phyloP scores from a whole-genome alignment of 2,797 vertebrate genomes.

The Chaetophractus vellerosus region DNA sequence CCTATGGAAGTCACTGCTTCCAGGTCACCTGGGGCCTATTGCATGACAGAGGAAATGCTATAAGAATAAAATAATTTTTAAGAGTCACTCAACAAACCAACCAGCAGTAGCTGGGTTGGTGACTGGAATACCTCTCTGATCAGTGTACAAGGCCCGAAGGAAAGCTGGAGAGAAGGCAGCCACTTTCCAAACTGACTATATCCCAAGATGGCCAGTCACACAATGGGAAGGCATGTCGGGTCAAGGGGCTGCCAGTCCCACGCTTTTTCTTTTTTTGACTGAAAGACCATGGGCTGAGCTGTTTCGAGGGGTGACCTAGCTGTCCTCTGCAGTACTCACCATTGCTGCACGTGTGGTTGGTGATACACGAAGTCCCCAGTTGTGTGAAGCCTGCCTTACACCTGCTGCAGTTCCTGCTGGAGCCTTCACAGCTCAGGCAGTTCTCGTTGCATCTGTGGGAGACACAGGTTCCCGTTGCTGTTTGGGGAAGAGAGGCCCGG shows the following conservation, averaged over 20 bases:
- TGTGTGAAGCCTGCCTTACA: conserved; percentile 94
- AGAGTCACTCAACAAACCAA: background rate
- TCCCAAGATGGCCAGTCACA: fast-evolving
- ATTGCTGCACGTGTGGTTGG: conserved; percentile 94
- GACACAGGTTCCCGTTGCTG: conserved; percentile 17
- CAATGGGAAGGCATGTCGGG: background rate
- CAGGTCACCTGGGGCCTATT: background rate
- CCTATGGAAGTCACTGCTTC: background rate
- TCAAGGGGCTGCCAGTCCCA: background rate
- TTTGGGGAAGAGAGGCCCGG: background rate
- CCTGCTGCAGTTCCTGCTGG: conserved; percentile 91
- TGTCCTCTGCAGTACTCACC: conserved; percentile 88
- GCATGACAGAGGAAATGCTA: background rate
- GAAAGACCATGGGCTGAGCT: background rate
- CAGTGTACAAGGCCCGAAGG: background rate
- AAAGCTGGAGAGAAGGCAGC: background rate
- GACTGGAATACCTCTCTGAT: background rate
- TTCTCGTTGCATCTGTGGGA: conserved; percentile 93
- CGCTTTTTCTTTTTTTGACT: background rate
- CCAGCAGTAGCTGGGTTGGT: background rate
- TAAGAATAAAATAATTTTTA: background rate
- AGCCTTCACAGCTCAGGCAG: conserved; percentile 93
- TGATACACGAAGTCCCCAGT: conserved; percentile 92
- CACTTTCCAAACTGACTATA: background rate
- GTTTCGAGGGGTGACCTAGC: no score